Evolutionary conservation across 2,888 invertebrate genomes (phyloP).

Genomic region (Phorcus lineatus): DNA sequence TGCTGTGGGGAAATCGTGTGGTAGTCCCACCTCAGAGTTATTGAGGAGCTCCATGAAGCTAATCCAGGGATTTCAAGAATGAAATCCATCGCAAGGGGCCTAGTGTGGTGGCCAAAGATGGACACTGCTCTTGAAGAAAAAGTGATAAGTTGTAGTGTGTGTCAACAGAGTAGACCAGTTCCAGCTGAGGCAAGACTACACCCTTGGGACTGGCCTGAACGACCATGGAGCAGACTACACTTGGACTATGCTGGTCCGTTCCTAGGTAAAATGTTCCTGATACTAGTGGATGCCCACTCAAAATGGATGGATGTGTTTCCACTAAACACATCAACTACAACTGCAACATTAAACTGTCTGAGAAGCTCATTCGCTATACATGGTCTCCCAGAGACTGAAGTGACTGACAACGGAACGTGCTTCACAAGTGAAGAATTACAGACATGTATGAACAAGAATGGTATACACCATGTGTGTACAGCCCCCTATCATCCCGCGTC

Average conservation of each 20-base stretch:
- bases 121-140: no score
- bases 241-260: slow-evolving; percentile 55
- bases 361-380: no score
- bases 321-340: no score
- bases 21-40: no score
- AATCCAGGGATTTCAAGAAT: background rate
- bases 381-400: slow-evolving; percentile 39
- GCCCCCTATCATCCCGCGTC: slow-evolving; percentile 26
- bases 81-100: slow-evolving; percentile 7
- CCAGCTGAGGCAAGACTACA: slow-evolving; percentile 53
- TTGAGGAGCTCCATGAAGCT: background rate
- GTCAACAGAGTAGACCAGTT: slow-evolving; percentile 36
- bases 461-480: slow-evolving; percentile 38
- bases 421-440: slow-evolving; percentile 47
- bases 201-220: slow-evolving; percentile 53
- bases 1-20: no score
- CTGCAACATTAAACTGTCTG: no score
- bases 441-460: slow-evolving; percentile 37
- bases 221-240: slow-evolving; percentile 58
- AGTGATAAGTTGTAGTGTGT: slow-evolving; percentile 19
- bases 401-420: slow-evolving; percentile 48
- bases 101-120: slow-evolving; percentile 10
- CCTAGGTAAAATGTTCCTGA: slow-evolving; percentile 42
- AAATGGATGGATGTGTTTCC: slow-evolving; percentile 38
- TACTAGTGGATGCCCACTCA: slow-evolving; percentile 44